Evolutionary conservation across 2,888 invertebrate species (phyloP).

Genomic region (Dastarcus helophoroides): DNA sequence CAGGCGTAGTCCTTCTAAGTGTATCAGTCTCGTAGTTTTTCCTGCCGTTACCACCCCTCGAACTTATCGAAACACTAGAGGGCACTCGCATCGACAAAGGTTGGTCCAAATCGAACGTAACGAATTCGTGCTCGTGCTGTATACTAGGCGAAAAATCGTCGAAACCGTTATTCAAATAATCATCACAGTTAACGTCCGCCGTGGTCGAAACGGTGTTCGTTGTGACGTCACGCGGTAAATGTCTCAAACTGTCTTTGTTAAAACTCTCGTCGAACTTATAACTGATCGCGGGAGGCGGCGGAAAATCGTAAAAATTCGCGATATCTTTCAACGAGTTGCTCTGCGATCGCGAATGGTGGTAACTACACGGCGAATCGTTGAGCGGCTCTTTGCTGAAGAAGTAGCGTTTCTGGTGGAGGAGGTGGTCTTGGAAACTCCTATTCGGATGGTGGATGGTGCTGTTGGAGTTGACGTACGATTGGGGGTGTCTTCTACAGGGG

Average conservation of each 20-base stretch:
- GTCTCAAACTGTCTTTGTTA: constrained; percentile 20
- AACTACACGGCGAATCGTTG: constrained; percentile 42
- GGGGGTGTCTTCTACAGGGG: constrained; percentile 39
- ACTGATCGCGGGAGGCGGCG: constrained; percentile 53
- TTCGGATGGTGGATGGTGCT: constrained; percentile 30
- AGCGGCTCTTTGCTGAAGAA: constrained; percentile 50
- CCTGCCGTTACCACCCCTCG: constrained; percentile 24
- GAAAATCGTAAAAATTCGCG: constrained; percentile 50
- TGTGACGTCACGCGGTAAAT: constrained; percentile 47
- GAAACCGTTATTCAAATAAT: constrained; percentile 30
- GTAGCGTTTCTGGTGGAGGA: constrained; percentile 48
- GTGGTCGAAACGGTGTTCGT: constrained; percentile 59
- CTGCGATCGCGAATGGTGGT: constrained; percentile 40
- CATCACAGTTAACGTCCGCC: constrained; percentile 42
- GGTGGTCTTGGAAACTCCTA: constrained; percentile 15
- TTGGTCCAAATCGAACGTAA: constrained; percentile 56
- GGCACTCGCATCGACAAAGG: constrained; percentile 34
- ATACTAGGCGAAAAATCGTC: constrained; percentile 46
- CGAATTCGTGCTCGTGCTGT: constrained; percentile 53
- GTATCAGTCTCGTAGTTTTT: constrained; percentile 41
- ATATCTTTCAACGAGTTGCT: constrained; percentile 49
- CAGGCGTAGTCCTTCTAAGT: constrained; percentile 49
- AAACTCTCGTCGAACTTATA: constrained; percentile 43
- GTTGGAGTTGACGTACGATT: constrained; percentile 36
- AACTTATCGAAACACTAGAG: constrained; percentile 24